Evolutionary conservation across 1,140 invertebrate species (phyloP), one percentile per base, ranked within the genome.

Genomic region (Drosophila pandora): DNA sequence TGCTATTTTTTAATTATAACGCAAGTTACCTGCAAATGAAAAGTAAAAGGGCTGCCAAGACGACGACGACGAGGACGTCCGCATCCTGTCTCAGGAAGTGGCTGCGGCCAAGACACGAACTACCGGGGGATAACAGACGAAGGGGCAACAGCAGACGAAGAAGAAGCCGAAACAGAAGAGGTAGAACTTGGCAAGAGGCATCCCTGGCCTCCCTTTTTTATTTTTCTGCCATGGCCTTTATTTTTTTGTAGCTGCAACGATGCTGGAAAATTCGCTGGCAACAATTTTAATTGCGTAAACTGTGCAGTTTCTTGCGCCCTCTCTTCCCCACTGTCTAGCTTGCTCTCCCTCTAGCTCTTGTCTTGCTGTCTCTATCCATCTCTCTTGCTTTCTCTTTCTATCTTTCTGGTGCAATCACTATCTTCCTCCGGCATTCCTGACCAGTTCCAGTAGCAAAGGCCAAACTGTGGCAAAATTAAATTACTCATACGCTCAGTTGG

Each of bases 201-300:
- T 13, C 41, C 41, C 41, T 43, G n/a, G 41, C 41, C 13, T 43
- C 41, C 41, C 39, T n/a, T n/a, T 55, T 48, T 23, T 55, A 30
- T 68, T 68, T 67, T 69, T 12, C 49, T 48, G 49, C 32, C 28
- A 39, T 32, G 45, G 52, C 52, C 63, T 68, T 48, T 41, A 39
- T 56, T 39, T 68, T 53, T 55, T 56, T 43, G 9, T 57, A 12
- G 63, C 63, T 70, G 67, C 67, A 70, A 49, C 67, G 64, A 70
- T 69, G 67, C 67, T 70, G 64, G 56, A 63, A 78, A 85, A 85
- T 78, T 82, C 74, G 82, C 82, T 85, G 82, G 82, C 82, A 85
- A 88, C 82, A 87, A 85, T 85, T 85, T 85, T 85, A 85, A 85
- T 85, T 85, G 82, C 82, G 82, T 85, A 85, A 88, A 82, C 79